Percentiles rank a stretch among this genome's conserved stretches.
Conservation (phyloP, 2,888 invertebrate species). For the Ctena decussata region DNA sequence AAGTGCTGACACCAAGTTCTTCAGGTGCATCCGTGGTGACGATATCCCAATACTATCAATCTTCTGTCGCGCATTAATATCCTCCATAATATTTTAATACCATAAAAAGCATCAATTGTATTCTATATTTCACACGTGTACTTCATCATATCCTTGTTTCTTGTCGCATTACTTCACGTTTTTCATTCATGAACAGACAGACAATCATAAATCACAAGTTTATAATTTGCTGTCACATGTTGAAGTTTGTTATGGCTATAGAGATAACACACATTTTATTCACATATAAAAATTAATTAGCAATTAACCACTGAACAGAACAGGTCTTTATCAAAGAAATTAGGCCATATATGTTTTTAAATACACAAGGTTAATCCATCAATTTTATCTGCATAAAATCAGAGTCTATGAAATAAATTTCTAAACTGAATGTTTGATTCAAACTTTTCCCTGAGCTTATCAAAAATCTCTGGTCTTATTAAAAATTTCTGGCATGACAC, state of each 20-base stretch:
- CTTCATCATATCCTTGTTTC: background rate
- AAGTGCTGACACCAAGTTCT: slow-evolving; percentile 62
- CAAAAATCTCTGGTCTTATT: too few species aligned
- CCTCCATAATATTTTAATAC: slow-evolving; percentile 49
- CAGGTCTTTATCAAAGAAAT: background rate
- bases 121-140: background rate
- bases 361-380: too few species aligned
- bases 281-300: background rate
- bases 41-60: slow-evolving; percentile 36
- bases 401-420: too few species aligned
- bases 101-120: background rate
- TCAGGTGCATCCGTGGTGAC: slow-evolving; percentile 59
- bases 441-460: too few species aligned
- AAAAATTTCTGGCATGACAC: too few species aligned
- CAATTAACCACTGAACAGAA: background rate
- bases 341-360: background rate
- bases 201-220: background rate
- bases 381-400: too few species aligned
- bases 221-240: background rate
- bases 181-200: slow-evolving; percentile 2
- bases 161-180: background rate
- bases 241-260: background rate
- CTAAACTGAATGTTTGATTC: too few species aligned
- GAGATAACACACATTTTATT: background rate
- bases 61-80: slow-evolving; percentile 23